Base-by-base conservation (phyloP, 2,888 invertebrate genomes). In the Perdita meconis region DNA sequence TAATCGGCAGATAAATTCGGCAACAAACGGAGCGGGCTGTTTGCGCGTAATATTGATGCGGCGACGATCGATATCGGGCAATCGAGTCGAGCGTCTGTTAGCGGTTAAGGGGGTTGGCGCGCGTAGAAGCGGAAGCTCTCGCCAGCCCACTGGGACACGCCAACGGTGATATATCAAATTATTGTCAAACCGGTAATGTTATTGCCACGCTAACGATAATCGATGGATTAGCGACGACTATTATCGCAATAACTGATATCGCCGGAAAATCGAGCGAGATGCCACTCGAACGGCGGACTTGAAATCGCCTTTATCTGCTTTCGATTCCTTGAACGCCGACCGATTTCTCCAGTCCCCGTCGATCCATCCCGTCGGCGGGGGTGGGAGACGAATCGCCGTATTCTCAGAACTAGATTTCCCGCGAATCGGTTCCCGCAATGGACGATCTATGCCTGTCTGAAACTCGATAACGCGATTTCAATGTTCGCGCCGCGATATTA, bases 171-270 rank as follows among this genome's bases (percentile, higher is more conserved):
- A 80, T 83, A 85, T 85, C 85, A 80, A 85, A 85, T 85, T 85
- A 85, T 85, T 82, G 85, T 85, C 85, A 82, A 83, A 80, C 82
- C 78, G 76, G 76, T 85, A 85, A 85, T 83, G 81, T 85, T 82
- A 83, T 85, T 85, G 80, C 82, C 82, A 61, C 73, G 77, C 80
- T 74, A 83, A 82, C 83, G 85, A 76, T 83, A 85, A 85, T 83
- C 85, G 85, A 85, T 76, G 85, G 83, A 85, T 85, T 85, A 85
- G 72, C 86, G 72, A 70, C 65, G 78, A 71, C 86, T 80, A 82
- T 85, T 83, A 85, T 64, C 74, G 82, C 71, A 66, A 78, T 74
- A 69, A 64, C 68, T 72, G 76, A 76, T 78, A 77, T 73, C 72
- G 60, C n/a, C 47, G 67, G 73, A 63, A 81, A 83, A 81, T 76